Conservation (phyloP, 2,888 invertebrate genomes). For the Polia nebulosa region DNA sequence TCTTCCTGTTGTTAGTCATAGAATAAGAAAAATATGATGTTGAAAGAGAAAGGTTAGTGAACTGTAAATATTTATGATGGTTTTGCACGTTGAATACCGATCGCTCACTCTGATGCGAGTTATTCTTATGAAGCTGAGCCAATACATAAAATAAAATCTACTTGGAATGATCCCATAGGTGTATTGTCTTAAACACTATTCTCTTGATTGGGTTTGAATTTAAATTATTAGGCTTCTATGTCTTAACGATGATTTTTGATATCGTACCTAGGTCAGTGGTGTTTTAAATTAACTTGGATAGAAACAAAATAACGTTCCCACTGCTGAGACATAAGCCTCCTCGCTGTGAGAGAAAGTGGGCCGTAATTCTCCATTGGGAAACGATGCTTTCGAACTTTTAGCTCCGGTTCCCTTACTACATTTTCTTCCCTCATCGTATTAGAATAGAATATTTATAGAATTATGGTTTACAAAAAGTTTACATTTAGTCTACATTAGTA, state of each 20-base stretch:
- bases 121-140: slow-evolving; percentile 38
- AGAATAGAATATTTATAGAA: too few species aligned
- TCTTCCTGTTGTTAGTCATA: slow-evolving; percentile 20
- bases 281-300: too few species aligned
- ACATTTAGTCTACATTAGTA: too few species aligned
- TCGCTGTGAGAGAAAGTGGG: not conserved
- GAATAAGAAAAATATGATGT: slow-evolving; percentile 26
- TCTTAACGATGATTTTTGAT: not conserved
- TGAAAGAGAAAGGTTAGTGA: slow-evolving; percentile 35
- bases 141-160: slow-evolving; percentile 14
- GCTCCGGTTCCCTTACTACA: too few species aligned
- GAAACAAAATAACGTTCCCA: not conserved
- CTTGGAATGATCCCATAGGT: not conserved
- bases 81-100: slow-evolving; percentile 30
- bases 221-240: not conserved
- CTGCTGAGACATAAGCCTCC: too few species aligned
- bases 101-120: slow-evolving; percentile 20
- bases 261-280: too few species aligned
- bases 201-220: not conserved
- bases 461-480: too few species aligned
- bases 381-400: too few species aligned
- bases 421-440: too few species aligned
- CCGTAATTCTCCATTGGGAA: too few species aligned
- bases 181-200: not conserved
- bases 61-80: slow-evolving; percentile 42